Conservation (phyloP, 2,888 invertebrate genomes). For the Scrobipalpa costella region DNA sequence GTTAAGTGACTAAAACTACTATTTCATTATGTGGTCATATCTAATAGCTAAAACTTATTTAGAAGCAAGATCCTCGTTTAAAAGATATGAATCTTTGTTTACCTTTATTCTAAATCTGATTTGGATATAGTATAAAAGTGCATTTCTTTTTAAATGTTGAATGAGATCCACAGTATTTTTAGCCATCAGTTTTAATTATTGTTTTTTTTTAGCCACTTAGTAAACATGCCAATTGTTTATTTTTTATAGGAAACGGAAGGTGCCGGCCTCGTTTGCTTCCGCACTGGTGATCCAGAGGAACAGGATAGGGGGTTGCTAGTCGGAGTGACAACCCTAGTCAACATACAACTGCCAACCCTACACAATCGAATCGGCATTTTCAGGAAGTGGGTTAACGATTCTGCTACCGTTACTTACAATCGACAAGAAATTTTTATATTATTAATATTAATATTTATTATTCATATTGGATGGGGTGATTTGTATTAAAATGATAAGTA, state of each 20-base stretch:
- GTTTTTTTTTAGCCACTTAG: too few relatives aligned
- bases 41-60: too few relatives aligned
- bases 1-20: too few relatives aligned
- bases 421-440: neutral
- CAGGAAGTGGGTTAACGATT: constrained; percentile 51
- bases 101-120: too few relatives aligned
- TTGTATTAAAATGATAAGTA: neutral
- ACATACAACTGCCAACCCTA: constrained; percentile 48
- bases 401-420: neutral
- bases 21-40: too few relatives aligned
- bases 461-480: neutral
- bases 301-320: constrained; percentile 50
- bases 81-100: too few relatives aligned
- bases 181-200: too few relatives aligned
- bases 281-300: constrained; percentile 57
- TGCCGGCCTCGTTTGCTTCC: constrained; percentile 56
- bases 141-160: too few relatives aligned
- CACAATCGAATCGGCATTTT: constrained; percentile 50
- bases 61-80: too few relatives aligned
- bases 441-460: neutral
- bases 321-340: constrained; percentile 53
- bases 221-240: too few relatives aligned
- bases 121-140: too few relatives aligned
- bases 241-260: constrained; percentile 56
- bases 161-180: too few relatives aligned